These are phyloP conservation scores for Myanophis thanlyinensis DNA, from an alignment of 2,113 vertebrate species.

Conservation along the genomic window DNA sequence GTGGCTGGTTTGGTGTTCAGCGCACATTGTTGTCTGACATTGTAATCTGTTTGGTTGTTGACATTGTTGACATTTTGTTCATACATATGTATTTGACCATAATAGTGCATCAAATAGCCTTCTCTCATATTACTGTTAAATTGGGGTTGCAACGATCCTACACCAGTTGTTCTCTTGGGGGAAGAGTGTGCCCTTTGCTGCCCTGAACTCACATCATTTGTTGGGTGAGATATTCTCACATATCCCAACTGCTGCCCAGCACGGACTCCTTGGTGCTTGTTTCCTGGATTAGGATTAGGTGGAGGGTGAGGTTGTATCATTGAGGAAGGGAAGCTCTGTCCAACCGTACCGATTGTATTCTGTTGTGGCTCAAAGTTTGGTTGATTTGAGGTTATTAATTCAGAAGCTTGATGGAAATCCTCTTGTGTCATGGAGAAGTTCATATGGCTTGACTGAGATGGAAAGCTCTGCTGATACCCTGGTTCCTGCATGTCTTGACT, in stretches of 20 bases:
- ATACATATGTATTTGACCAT: slow-evolving; percentile 90
- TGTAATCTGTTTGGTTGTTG: slow-evolving; percentile 69
- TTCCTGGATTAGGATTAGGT: slow-evolving; percentile 71
- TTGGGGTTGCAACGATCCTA: slow-evolving; percentile 58
- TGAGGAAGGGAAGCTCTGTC: slow-evolving; percentile 52
- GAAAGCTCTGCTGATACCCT: slow-evolving; percentile 71
- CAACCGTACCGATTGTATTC: slow-evolving; percentile 46
- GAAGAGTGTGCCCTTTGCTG: slow-evolving; percentile 75
- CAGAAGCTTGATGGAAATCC: slow-evolving; percentile 61
- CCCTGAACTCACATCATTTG: slow-evolving; percentile 52
- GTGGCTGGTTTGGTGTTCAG: slow-evolving; percentile 67
- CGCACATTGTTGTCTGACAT: slow-evolving; percentile 58
- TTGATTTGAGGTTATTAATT: slow-evolving; percentile 70
- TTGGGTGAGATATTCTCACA: slow-evolving; percentile 67
- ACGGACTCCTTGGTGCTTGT: slow-evolving; percentile 71
- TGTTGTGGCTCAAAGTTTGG: slow-evolving; percentile 73
- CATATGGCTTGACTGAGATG: slow-evolving; percentile 70
- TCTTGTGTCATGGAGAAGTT: slow-evolving; percentile 65
- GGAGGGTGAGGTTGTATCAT: slow-evolving; percentile 87
- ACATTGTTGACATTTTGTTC: slow-evolving; percentile 76
- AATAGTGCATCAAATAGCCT: slow-evolving; percentile 79
- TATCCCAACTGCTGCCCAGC: slow-evolving; percentile 75
- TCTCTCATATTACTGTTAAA: slow-evolving; percentile 54
- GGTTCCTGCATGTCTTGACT: slow-evolving; percentile 59
- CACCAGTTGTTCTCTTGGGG: slow-evolving; percentile 72